Conservation (phyloP, 2,113 vertebrate species). For the Chaetura pelagica region DNA sequence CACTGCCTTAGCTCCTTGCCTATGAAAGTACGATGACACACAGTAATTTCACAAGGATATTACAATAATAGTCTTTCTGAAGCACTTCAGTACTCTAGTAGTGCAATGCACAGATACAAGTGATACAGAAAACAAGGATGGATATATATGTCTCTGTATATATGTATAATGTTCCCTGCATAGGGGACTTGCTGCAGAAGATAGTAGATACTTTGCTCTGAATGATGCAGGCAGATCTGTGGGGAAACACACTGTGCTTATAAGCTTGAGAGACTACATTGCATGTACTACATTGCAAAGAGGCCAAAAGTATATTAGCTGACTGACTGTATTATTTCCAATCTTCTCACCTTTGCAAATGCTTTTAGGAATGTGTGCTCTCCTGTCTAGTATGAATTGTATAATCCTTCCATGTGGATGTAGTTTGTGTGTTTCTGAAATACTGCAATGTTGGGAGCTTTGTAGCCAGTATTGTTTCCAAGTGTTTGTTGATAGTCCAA, state of each 20-base stretch:
- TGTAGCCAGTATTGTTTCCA: not conserved
- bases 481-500: not conserved
- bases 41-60: not conserved
- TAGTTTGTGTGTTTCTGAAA: not conserved
- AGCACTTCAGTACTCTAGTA: not conserved
- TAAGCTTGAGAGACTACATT: not conserved
- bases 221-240: not conserved
- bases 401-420: not conserved
- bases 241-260: not conserved
- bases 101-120: not conserved
- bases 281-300: not conserved
- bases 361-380: not conserved
- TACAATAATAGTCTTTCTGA: not conserved
- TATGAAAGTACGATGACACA: not conserved
- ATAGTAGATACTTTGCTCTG: not conserved
- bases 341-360: not conserved
- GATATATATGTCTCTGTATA: accelerated
- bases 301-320: not conserved
- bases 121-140: not conserved
- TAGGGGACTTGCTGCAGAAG: not conserved
- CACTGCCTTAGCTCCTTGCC: not conserved
- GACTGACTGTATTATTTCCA: not conserved
- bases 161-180: not conserved
- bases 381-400: accelerated
- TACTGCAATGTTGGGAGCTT: not conserved